phyloP scores from a whole-genome alignment of 2,113 vertebrate genomes.

The Pitta sordida region DNA sequence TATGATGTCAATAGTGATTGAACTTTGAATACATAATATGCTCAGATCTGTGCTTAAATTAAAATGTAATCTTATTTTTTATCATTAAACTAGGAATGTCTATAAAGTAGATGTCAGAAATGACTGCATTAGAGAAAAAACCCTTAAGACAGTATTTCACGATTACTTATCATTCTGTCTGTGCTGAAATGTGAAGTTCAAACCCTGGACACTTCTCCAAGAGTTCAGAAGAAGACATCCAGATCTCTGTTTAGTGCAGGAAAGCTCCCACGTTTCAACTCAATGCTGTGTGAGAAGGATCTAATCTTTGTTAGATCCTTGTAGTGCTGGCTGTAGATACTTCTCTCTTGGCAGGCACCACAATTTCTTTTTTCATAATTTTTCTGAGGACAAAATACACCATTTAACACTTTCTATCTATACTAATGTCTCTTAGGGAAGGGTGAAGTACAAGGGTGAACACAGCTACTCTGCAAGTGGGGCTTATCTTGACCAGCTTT shows the following conservation, averaged over 20 bases:
- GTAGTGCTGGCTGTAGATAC: not conserved
- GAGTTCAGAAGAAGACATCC: not conserved
- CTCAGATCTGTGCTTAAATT: not conserved
- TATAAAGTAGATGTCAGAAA: not conserved
- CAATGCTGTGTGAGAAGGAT: not conserved
- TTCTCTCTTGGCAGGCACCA: not conserved
- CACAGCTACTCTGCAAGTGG: not conserved
- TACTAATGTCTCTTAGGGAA: not conserved
- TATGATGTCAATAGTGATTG: not conserved
- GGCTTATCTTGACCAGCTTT: too few relatives aligned
- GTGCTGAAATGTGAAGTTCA: not conserved
- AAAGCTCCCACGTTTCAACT: not conserved
- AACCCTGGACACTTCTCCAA: not conserved
- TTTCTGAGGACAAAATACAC: not conserved
- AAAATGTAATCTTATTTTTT: not conserved
- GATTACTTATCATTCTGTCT: not conserved
- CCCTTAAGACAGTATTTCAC: not conserved
- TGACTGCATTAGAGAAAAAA: not conserved
- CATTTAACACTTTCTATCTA: not conserved
- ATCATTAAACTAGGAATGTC: not conserved
- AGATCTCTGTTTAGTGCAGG: not conserved
- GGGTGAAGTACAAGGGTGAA: not conserved
- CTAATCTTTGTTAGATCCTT: not conserved
- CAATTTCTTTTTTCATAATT: not conserved
- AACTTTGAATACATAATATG: not conserved